phyloP scores from a whole-genome alignment of 2,888 invertebrate genomes.

The Ectropis crepuscularia region DNA sequence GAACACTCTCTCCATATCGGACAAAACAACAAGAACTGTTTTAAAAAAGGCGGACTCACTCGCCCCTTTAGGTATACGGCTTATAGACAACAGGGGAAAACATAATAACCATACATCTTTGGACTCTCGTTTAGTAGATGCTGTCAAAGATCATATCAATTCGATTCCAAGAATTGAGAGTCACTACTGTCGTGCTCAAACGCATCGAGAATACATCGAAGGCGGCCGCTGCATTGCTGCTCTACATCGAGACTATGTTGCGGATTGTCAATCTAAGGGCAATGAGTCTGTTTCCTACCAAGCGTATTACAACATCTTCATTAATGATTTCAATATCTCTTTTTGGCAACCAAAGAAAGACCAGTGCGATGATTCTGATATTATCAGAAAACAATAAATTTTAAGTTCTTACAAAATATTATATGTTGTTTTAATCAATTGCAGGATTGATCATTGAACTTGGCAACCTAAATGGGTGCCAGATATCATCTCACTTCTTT shows the following conservation, averaged over 20 bases:
- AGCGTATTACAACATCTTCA: neutral
- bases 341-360: neutral
- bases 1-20: neutral
- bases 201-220: neutral
- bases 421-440: too few relatives aligned
- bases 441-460: too few relatives aligned
- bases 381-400: too few relatives aligned
- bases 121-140: neutral
- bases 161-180: slow-evolving; percentile 1
- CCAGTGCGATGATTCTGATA: neutral
- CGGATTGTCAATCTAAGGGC: neutral
- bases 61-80: too few relatives aligned
- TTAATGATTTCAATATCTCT: neutral
- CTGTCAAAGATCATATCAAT: neutral
- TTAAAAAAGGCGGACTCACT: neutral
- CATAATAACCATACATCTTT: neutral
- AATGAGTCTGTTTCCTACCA: neutral
- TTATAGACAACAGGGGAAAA: neutral
- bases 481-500: too few relatives aligned
- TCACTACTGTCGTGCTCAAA: slow-evolving; percentile 1
- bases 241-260: neutral
- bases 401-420: too few relatives aligned
- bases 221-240: neutral
- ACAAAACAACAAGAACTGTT: neutral
- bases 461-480: too few relatives aligned